phyloP scores from a whole-genome alignment of 2,797 vertebrate species.

The Eutrigla gurnardus region DNA sequence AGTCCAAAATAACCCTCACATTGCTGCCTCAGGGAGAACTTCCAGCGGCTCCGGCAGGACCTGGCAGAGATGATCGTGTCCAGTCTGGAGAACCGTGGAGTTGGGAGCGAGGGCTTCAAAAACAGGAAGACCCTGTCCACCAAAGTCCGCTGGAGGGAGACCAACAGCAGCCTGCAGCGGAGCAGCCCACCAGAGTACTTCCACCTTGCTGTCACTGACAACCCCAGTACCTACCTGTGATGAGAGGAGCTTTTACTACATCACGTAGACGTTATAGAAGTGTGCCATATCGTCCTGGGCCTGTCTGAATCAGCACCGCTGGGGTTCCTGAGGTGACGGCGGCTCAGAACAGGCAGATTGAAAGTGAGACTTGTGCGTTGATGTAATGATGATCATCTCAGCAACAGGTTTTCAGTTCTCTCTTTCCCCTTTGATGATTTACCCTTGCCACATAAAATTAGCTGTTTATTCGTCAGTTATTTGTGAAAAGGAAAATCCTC shows the following conservation, averaged over 20 bases:
- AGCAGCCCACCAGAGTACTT: slow-evolving; percentile 90
- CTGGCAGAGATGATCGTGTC: slow-evolving; percentile 92
- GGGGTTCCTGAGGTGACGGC: not conserved
- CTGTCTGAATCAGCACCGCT: not conserved
- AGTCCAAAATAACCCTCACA: not conserved
- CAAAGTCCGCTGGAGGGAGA: slow-evolving; percentile 83
- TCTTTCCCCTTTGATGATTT: not conserved
- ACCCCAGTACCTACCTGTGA: slow-evolving; percentile 81
- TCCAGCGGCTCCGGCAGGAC: slow-evolving; percentile 92
- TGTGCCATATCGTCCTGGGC: not conserved
- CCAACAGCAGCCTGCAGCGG: slow-evolving; percentile 75
- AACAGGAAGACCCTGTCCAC: slow-evolving; percentile 82
- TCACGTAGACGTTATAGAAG: not conserved
- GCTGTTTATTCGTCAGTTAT: not conserved
- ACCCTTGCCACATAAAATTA: not conserved
- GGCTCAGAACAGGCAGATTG: not conserved
- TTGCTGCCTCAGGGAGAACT: slow-evolving; percentile 88
- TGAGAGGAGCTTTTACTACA: not conserved
- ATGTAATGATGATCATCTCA: not conserved
- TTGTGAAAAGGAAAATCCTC: not conserved
- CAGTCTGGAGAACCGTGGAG: slow-evolving; percentile 84
- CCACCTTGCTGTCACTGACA: slow-evolving; percentile 87
- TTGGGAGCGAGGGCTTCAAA: slow-evolving; percentile 68
- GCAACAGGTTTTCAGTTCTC: not conserved
- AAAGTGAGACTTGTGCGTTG: slow-evolving; percentile 1